Percentiles rank a stretch among this genome's conserved stretches.
These are phyloP conservation scores for Plutella xylostella DNA, from an alignment of 2,888 invertebrate species.

Conservation along the genomic window DNA sequence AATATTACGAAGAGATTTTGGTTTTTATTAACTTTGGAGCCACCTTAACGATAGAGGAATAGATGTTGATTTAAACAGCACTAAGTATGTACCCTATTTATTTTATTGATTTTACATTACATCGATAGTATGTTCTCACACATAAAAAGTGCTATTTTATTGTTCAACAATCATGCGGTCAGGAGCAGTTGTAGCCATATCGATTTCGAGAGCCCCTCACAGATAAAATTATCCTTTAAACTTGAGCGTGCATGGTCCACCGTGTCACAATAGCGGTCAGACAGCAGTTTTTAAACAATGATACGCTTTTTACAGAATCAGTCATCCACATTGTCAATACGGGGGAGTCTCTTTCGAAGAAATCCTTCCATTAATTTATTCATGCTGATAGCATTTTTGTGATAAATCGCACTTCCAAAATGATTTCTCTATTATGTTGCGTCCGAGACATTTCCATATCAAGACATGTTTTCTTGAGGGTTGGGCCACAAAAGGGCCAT, in stretches of 20 bases:
- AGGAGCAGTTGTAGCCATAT: constrained; percentile 27
- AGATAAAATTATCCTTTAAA: constrained; percentile 57
- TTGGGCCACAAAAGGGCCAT: constrained; percentile 68
- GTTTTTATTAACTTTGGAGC: too few relatives aligned
- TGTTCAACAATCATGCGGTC: constrained; percentile 19
- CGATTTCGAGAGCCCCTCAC: constrained; percentile 29
- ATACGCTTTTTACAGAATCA: constrained; percentile 41
- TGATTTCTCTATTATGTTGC: constrained; percentile 61
- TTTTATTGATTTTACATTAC: too few relatives aligned
- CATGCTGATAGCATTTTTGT: constrained; percentile 35
- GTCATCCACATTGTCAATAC: constrained; percentile 45
- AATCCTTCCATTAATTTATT: constrained; percentile 15
- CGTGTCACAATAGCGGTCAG: constrained; percentile 51
- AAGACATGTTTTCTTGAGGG: constrained; percentile 71
- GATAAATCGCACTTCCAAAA: constrained; percentile 58
- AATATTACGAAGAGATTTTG: too few relatives aligned
- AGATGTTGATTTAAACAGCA: too few relatives aligned
- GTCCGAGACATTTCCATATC: constrained; percentile 68
- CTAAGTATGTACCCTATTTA: too few relatives aligned
- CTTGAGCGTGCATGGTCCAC: constrained; percentile 43
- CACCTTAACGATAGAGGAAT: too few relatives aligned
- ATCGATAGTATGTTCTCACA: too few relatives aligned
- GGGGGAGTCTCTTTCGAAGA: too few relatives aligned
- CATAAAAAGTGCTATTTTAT: too few relatives aligned
- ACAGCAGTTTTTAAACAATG: constrained; percentile 34